Evolutionary conservation across 2,113 vertebrate genomes (phyloP), one percentile per base, ranked within the genome.

Genomic region (Motacilla tschutschensis): DNA sequence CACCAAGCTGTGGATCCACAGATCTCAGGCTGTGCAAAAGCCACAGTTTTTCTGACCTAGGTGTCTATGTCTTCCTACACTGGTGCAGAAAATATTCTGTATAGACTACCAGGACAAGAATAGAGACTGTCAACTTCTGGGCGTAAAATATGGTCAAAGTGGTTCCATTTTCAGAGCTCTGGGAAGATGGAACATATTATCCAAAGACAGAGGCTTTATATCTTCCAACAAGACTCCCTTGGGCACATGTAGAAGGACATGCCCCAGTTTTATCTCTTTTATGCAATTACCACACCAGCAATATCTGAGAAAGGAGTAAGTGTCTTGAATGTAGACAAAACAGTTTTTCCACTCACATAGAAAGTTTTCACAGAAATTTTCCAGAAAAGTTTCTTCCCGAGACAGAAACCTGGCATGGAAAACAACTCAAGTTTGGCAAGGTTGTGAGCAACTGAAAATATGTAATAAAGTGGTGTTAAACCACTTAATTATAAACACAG

Each of bases 401-500:
- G 69, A 77, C 48, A 83, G 76, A 83, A 87, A 80, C 35, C 87
- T 94, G 91, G 93, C 79, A 41, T 78, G 62, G 58, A 69, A 67
- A 91, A 36, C 69, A 71, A 8, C 1, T 67, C 36, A 48, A 67
- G 28, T 85, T 89, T 93, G 91, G 91, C 85, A 93, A 80, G 77
- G 41, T 41, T 77, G 12, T 67, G 64, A 85, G 83, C 57, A 94
- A 54, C 57, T 43, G 79, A 67, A 76, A 74, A 76, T 82, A 74
- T 35, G 33, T 54, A 85, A 87, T 87, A 44, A 90, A 85, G 72
- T 35, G 10, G 16, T 90, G 65, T 78, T 57, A 93, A 92, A 89
- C 76, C 60, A 22, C 83, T 89, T 87, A 80, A 92, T 81, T 90
- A 92, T 84, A 91, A 85, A 84, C 54, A 87, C n/a, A 79, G 85